phyloP scores from a whole-genome alignment of 2,113 vertebrate genomes.

The Ptilonorhynchus violaceus region DNA sequence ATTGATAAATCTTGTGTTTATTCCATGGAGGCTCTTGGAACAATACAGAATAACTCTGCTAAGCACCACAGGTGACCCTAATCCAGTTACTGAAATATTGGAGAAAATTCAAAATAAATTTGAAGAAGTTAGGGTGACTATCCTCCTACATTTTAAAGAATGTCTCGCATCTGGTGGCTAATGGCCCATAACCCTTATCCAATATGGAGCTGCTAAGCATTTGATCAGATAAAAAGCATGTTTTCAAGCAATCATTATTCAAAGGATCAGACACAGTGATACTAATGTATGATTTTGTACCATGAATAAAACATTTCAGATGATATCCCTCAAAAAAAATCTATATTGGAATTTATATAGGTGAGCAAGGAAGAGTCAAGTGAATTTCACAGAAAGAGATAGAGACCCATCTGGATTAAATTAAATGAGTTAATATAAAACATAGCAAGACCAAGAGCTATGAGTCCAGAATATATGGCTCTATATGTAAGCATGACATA shows the following conservation, averaged over 20 bases:
- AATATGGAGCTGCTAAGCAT: background rate
- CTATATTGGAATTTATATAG: slow-evolving; percentile 44
- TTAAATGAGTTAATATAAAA: slow-evolving; percentile 11
- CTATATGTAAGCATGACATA: background rate
- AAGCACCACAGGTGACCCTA: background rate
- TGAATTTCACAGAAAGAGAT: background rate
- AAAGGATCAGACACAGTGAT: slow-evolving; percentile 40
- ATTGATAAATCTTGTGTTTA: background rate
- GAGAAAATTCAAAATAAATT: background rate
- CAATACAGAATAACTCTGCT: background rate
- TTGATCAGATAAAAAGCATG: slow-evolving; percentile 26
- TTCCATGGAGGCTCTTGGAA: background rate
- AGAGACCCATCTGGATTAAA: background rate
- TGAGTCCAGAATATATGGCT: background rate
- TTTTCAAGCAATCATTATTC: slow-evolving; percentile 50
- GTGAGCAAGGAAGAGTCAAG: slow-evolving; percentile 24
- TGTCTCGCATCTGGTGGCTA: background rate
- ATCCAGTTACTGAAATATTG: background rate
- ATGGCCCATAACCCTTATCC: slow-evolving; percentile 5
- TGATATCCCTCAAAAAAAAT: slow-evolving; percentile 50
- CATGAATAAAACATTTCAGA: slow-evolving; percentile 61
- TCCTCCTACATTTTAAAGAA: background rate
- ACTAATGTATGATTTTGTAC: slow-evolving; percentile 51
- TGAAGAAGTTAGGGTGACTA: background rate
- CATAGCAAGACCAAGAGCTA: background rate